These are phyloP conservation scores for Sebastes aleutianus DNA, from an alignment of 2,797 vertebrate species.

Conservation along the genomic window DNA sequence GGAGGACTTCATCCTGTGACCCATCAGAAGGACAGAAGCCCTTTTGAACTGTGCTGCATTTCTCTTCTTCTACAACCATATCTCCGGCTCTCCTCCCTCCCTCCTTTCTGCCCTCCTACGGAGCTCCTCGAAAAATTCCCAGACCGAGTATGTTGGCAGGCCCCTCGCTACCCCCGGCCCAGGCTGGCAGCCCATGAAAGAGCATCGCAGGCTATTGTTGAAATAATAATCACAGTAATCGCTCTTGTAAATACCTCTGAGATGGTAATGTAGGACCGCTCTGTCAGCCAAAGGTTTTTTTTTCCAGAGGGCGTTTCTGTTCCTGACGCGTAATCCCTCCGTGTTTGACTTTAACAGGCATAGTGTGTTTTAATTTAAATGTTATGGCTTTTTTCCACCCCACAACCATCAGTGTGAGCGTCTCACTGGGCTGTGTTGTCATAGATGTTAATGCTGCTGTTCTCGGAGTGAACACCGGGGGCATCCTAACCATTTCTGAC, in stretches of 20 bases:
- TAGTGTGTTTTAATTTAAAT: slow-evolving; percentile 59
- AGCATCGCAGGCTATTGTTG: slow-evolving; percentile 83
- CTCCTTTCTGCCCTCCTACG: slow-evolving; percentile 31
- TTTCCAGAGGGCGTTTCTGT: slow-evolving; percentile 70
- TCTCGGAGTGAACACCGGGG: slow-evolving; percentile 34
- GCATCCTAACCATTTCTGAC: slow-evolving; percentile 7
- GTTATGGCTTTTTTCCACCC: slow-evolving; percentile 49
- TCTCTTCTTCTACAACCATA: slow-evolving; percentile 3
- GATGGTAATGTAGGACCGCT: slow-evolving; percentile 72
- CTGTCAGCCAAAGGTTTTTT: slow-evolving; percentile 72
- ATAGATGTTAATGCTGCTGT: neutral
- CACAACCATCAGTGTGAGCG: slow-evolving; percentile 12
- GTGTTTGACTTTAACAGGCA: slow-evolving; percentile 65
- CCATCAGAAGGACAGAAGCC: slow-evolving; percentile 65
- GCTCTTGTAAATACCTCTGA: slow-evolving; percentile 82
- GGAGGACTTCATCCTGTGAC: slow-evolving; percentile 37
- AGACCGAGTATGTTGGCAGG: slow-evolving; percentile 76
- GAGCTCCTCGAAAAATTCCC: slow-evolving; percentile 72
- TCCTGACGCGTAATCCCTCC: slow-evolving; percentile 65
- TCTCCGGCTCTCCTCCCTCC: slow-evolving; percentile 1
- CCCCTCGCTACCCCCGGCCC: slow-evolving; percentile 64
- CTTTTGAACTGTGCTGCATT: slow-evolving; percentile 74
- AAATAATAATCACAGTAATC: slow-evolving; percentile 87
- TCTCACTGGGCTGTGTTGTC: slow-evolving; percentile 21
- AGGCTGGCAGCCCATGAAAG: slow-evolving; percentile 85